Percentiles rank a stretch among this genome's conserved stretches.
phyloP scores from a whole-genome alignment of 2,113 vertebrate genomes.

The Xiphias gladius region DNA sequence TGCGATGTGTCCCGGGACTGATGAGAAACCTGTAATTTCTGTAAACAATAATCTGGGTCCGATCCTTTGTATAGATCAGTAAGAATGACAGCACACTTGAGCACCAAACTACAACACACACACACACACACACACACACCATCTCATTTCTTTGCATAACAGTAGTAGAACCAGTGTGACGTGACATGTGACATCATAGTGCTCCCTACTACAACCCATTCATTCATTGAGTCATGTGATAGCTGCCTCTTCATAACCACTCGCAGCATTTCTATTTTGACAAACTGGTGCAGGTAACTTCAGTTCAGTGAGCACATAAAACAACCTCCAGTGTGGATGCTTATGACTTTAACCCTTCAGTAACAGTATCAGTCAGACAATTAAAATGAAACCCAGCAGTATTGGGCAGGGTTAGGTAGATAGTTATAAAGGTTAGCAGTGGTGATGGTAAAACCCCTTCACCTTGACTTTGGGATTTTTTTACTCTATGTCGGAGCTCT shows the following conservation, averaged over 20 bases:
- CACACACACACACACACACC: not conserved
- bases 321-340: not conserved
- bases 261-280: not conserved
- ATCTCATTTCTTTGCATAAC: not conserved
- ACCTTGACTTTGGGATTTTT: not conserved
- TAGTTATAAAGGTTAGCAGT: not conserved
- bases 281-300: not conserved
- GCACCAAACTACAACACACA: not conserved
- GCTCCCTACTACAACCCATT: not conserved
- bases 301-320: not conserved
- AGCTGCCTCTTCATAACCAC: not conserved
- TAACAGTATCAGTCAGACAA: too few relatives aligned
- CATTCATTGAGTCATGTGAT: not conserved
- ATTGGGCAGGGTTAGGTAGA: too few relatives aligned
- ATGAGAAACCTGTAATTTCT: slow-evolving; percentile 2
- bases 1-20: not conserved
- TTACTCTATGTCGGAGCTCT: not conserved
- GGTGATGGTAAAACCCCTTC: not conserved
- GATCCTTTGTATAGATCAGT: slow-evolving; percentile 52
- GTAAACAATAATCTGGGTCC: slow-evolving; percentile 27
- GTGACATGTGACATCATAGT: too few relatives aligned
- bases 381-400: too few relatives aligned
- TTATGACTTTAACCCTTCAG: not conserved
- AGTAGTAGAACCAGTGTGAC: not conserved
- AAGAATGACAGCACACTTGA: slow-evolving; percentile 53